Evolutionary conservation across 53 echinoderm and acorn worm species (phyloP).

Genomic region (Patiria pectinifera): DNA sequence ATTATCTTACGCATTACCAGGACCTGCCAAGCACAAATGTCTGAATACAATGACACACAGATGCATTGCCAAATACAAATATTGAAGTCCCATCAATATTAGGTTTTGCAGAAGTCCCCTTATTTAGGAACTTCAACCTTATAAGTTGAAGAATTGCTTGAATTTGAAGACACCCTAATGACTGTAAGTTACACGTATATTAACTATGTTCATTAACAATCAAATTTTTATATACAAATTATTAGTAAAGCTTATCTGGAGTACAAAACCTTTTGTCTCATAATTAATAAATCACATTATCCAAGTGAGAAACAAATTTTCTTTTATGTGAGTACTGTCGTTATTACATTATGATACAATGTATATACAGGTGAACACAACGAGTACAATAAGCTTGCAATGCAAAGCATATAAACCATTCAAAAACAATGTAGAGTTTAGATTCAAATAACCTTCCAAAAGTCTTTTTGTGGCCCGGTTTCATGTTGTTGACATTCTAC

Average conservation of each 20-base stretch:
- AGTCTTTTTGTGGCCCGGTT: too few relatives aligned
- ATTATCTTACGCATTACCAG: neutral
- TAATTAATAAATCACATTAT: slow-evolving; percentile 35
- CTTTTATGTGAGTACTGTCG: slow-evolving; percentile 43
- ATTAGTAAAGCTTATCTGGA: slow-evolving; percentile 25
- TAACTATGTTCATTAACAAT: neutral
- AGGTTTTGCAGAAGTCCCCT: neutral
- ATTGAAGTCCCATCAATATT: neutral
- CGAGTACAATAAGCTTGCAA: neutral
- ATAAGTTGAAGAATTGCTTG: neutral
- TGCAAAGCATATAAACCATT: too few relatives aligned
- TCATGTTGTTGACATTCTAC: too few relatives aligned
- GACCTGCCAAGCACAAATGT: neutral
- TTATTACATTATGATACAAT: slow-evolving; percentile 48
- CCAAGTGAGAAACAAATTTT: slow-evolving; percentile 24
- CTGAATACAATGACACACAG: neutral
- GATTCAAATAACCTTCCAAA: too few relatives aligned
- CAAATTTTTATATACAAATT: slow-evolving; percentile 33
- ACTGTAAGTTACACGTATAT: slow-evolving; percentile 6
- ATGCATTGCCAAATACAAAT: neutral
- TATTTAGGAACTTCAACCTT: neutral
- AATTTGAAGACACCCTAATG: neutral
- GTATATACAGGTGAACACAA: slow-evolving; percentile 10
- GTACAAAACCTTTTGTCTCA: slow-evolving; percentile 44
- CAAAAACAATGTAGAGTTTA: too few relatives aligned